Percentiles rank a stretch among this genome's conserved stretches.
phyloP scores from a whole-genome alignment of 1,140 invertebrate genomes.

The Bicyclus anynana region DNA sequence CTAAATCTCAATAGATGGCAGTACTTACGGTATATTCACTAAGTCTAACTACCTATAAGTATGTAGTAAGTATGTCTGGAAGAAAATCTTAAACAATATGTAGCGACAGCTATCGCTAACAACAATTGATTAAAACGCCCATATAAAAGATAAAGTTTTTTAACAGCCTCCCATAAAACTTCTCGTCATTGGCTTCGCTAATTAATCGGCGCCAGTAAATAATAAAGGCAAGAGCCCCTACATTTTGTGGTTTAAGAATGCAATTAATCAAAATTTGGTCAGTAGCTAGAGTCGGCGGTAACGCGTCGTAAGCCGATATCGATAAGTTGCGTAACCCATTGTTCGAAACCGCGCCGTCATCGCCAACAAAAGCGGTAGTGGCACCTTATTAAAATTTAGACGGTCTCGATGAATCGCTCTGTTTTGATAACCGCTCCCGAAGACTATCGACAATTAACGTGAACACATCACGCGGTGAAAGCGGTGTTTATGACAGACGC shows the following conservation, averaged over 20 bases:
- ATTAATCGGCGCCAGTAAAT: constrained; percentile 71
- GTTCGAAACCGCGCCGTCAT: constrained; percentile 65
- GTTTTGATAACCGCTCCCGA: constrained; percentile 67
- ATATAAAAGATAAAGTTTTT: constrained; percentile 36
- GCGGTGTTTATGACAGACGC: constrained; percentile 50
- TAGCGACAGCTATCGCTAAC: background rate
- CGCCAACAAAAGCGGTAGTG: constrained; percentile 71
- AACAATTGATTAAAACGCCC: constrained; percentile 17
- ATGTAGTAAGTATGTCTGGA: too few species aligned
- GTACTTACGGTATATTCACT: too few species aligned
- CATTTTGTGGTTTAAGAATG: constrained; percentile 59
- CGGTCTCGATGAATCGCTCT: constrained; percentile 64
- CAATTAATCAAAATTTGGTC: constrained; percentile 75
- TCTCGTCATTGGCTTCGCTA: constrained; percentile 63
- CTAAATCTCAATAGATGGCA: too few species aligned
- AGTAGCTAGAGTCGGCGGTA: constrained; percentile 67
- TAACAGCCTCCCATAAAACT: constrained; percentile 49
- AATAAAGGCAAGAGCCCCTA: constrained; percentile 45
- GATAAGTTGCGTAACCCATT: constrained; percentile 75
- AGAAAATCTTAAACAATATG: background rate
- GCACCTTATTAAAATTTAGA: constrained; percentile 75
- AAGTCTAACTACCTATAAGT: too few species aligned
- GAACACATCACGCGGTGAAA: constrained; percentile 40
- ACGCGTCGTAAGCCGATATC: constrained; percentile 74
- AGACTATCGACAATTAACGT: constrained; percentile 50